These are phyloP conservation scores for Pinctada fucata DNA, from an alignment of 2,888 invertebrate genomes.

Conservation along the genomic window DNA sequence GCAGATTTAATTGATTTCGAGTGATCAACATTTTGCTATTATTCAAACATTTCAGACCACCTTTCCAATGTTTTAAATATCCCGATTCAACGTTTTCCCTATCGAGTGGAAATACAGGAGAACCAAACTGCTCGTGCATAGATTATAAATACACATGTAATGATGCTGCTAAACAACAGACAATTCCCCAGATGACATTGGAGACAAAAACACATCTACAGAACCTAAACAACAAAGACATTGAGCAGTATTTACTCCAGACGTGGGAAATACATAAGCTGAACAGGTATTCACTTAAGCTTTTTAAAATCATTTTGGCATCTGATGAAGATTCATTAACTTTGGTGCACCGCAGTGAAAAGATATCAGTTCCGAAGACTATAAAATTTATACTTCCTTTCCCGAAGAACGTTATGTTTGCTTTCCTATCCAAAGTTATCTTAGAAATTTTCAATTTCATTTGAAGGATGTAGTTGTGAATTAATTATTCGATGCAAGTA, in stretches of 20 bases:
- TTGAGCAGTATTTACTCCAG: conserved; percentile 67
- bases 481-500: too few species aligned
- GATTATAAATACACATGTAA: conserved; percentile 54
- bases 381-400: too few species aligned
- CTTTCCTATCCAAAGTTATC: too few species aligned
- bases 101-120: conserved; percentile 2
- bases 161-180: conserved; percentile 36
- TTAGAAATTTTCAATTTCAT: too few species aligned
- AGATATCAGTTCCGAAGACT: too few species aligned
- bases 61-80: conserved; percentile 43
- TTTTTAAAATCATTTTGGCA: neutral
- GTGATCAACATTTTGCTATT: too few species aligned
- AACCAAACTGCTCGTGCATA: conserved; percentile 51
- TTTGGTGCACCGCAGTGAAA: too few species aligned
- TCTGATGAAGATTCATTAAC: neutral
- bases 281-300: conserved; percentile 45
- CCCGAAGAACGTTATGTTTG: too few species aligned
- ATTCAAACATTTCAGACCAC: conserved; percentile 24
- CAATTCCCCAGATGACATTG: conserved; percentile 46
- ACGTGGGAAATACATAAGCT: conserved; percentile 59
- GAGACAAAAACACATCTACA: conserved; percentile 62
- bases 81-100: conserved; percentile 39
- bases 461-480: too few species aligned
- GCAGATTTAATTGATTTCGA: too few species aligned
- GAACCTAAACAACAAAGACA: conserved; percentile 58